These are phyloP conservation scores for Laodelphax striatellus DNA, from an alignment of 1,140 invertebrate genomes.

Conservation along the genomic window DNA sequence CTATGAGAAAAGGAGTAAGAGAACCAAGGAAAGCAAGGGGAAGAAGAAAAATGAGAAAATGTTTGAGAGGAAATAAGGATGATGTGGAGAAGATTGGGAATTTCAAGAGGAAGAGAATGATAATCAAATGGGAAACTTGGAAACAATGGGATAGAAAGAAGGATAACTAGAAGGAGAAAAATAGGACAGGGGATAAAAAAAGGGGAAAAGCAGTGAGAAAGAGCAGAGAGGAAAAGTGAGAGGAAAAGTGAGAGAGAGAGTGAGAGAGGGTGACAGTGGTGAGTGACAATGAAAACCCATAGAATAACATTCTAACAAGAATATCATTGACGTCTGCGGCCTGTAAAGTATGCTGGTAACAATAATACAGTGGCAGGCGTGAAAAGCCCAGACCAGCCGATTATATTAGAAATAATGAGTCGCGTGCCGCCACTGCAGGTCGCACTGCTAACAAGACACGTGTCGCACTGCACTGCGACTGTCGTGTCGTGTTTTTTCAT, in stretches of 20 bases:
- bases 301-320: too few relatives aligned
- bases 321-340: too few relatives aligned
- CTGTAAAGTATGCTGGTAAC: too few relatives aligned
- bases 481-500: too few relatives aligned
- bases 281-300: too few relatives aligned
- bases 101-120: neutral
- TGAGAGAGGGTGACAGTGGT: neutral
- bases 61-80: neutral
- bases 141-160: neutral
- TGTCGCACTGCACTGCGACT: too few relatives aligned
- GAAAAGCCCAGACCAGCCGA: too few relatives aligned
- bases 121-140: neutral
- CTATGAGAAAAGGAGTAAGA: too few relatives aligned
- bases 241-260: neutral
- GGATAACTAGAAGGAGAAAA: neutral
- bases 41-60: neutral
- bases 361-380: too few relatives aligned
- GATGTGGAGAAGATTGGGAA: neutral
- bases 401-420: too few relatives aligned
- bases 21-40: neutral
- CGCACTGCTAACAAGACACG: too few relatives aligned
- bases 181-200: neutral
- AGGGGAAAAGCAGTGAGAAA: neutral
- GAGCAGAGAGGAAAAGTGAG: neutral
- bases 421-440: too few relatives aligned